phyloP scores from a whole-genome alignment of 2,888 invertebrate species.

The Andrena fulva region DNA sequence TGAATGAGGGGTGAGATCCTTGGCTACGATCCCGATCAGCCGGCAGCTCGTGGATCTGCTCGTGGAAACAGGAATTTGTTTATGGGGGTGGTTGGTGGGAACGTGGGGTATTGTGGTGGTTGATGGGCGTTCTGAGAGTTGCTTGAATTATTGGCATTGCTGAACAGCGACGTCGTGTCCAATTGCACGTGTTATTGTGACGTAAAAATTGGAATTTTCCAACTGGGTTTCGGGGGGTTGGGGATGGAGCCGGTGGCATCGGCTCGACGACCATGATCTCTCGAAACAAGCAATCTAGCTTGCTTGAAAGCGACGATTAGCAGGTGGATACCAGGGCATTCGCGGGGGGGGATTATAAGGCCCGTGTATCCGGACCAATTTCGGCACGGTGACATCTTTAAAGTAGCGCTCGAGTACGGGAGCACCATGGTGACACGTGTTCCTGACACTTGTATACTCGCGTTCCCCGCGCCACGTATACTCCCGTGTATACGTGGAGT shows the following conservation, averaged over 20 bases:
- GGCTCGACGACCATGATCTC: neutral
- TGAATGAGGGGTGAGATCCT: neutral
- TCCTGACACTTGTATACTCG: conserved; percentile 79
- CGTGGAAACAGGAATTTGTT: conserved; percentile 42
- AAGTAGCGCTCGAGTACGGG: conserved; percentile 66
- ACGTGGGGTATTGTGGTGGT: neutral
- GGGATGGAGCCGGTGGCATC: neutral
- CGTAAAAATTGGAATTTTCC: too few species aligned
- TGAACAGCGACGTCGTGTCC: too few species aligned
- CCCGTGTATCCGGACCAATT: conserved; percentile 68
- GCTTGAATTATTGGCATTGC: too few species aligned
- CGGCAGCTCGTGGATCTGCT: neutral
- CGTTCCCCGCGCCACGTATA: conserved; percentile 32
- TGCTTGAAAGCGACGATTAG: conserved; percentile 44
- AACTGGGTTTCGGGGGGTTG: too few species aligned
- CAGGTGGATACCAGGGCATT: conserved; percentile 26
- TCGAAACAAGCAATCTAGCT: neutral
- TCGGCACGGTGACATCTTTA: conserved; percentile 70
- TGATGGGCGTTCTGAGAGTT: conserved; percentile 16
- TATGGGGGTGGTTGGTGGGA: neutral
- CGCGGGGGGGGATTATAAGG: conserved; percentile 42
- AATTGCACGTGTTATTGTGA: too few species aligned
- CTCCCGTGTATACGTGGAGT: conserved; percentile 3
- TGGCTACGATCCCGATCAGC: neutral
- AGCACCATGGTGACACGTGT: conserved; percentile 78